phyloP scores from a whole-genome alignment of 2,113 vertebrate species.

The Dolichallabes microphthalmus region DNA sequence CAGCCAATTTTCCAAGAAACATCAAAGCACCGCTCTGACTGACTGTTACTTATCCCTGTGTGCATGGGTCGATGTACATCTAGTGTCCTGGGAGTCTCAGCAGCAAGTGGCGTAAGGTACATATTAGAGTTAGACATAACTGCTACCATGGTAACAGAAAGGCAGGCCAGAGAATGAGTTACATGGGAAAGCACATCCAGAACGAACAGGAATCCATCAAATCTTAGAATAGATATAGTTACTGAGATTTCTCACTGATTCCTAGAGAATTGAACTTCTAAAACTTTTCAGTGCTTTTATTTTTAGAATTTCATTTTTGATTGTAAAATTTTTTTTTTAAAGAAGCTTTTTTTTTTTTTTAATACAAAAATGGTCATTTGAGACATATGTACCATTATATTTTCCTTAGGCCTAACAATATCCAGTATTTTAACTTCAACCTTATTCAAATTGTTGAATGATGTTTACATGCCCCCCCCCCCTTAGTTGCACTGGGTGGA shows the following conservation, averaged over 20 bases:
- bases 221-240: not conserved
- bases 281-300: not conserved
- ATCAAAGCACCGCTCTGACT: not conserved
- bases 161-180: constrained; percentile 26
- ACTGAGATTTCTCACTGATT: not conserved
- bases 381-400: not conserved
- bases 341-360: no score
- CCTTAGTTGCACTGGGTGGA: not conserved
- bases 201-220: not conserved
- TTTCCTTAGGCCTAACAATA: not conserved
- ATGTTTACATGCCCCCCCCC: no score
- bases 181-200: not conserved
- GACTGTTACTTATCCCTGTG: constrained; percentile 29
- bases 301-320: not conserved
- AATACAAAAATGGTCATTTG: not conserved
- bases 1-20: not conserved
- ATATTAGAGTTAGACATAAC: constrained; percentile 37
- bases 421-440: not conserved
- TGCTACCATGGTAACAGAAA: constrained; percentile 64
- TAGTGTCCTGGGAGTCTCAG: constrained; percentile 33
- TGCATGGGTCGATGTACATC: not conserved
- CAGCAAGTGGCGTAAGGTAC: constrained; percentile 49
- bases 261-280: not conserved
- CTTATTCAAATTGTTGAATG: not conserved
- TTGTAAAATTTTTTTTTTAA: no score